A percentile compares a stretch with the other conserved stretches of the same genome.
These are phyloP conservation scores for Chloropsis cyanopogon DNA, from an alignment of 2,113 vertebrate species.

Conservation along the genomic window DNA sequence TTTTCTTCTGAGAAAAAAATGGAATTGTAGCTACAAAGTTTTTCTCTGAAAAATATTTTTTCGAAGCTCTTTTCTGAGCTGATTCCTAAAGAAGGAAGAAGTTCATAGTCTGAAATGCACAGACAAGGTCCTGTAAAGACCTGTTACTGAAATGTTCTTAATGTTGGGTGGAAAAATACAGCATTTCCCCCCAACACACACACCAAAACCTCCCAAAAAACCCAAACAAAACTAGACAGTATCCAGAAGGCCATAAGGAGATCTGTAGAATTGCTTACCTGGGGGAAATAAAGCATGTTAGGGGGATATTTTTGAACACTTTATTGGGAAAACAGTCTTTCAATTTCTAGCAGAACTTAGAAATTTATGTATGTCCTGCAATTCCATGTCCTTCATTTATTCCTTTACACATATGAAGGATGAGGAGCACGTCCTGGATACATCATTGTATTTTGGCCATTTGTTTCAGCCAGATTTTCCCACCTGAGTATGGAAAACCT, in stretches of 20 bases:
- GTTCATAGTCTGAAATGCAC: rapidly evolving
- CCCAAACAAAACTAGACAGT: background rate
- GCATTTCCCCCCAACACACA: rapidly evolving
- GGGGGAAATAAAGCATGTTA: background rate
- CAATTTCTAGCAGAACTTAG: background rate
- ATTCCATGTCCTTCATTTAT: background rate
- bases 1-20: rapidly evolving
- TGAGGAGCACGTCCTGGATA: background rate
- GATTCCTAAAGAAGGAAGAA: background rate
- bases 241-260: background rate
- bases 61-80: background rate
- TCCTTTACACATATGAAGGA: background rate
- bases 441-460: background rate
- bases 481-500: background rate
- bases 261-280: background rate
- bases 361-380: background rate
- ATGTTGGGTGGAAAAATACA: background rate
- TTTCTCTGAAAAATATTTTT: background rate
- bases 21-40: background rate
- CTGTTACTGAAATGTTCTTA: background rate
- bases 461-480: background rate
- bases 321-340: background rate
- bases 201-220: rapidly evolving
- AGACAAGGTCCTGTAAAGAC: background rate
- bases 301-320: background rate